phyloP scores from a whole-genome alignment of 1,140 invertebrate genomes.

The Varroa destructor region DNA sequence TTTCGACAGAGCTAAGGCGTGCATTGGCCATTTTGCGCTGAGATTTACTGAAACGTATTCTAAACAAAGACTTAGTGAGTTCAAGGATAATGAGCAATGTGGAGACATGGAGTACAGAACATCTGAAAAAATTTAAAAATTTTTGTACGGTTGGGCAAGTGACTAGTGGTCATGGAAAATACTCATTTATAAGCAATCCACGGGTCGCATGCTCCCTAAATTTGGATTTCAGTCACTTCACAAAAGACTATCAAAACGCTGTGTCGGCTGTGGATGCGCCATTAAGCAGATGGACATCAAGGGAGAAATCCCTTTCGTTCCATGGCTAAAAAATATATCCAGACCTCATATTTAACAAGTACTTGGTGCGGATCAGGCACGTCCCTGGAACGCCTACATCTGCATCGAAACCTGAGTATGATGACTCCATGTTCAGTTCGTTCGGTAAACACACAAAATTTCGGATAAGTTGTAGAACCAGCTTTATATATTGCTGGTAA shows the following conservation, averaged over 20 bases:
- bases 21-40: background rate
- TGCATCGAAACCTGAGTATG: no score
- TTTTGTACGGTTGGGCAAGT: background rate
- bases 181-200: background rate
- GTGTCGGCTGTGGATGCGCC: background rate
- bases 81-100: background rate
- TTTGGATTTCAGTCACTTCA: background rate
- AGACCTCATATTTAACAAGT: background rate
- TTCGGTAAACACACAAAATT: no score
- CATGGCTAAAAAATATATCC: background rate
- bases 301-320: background rate
- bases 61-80: background rate
- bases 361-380: no score
- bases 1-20: conserved; percentile 7
- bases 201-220: background rate
- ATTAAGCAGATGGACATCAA: background rate
- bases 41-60: background rate
- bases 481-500: no score
- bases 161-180: conserved; percentile 6
- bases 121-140: background rate
- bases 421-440: no score
- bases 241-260: background rate
- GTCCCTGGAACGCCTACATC: no score
- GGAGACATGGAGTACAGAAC: background rate
- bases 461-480: no score